Base-by-base conservation (phyloP, 2,797 vertebrate species). In the Carapus acus region DNA sequence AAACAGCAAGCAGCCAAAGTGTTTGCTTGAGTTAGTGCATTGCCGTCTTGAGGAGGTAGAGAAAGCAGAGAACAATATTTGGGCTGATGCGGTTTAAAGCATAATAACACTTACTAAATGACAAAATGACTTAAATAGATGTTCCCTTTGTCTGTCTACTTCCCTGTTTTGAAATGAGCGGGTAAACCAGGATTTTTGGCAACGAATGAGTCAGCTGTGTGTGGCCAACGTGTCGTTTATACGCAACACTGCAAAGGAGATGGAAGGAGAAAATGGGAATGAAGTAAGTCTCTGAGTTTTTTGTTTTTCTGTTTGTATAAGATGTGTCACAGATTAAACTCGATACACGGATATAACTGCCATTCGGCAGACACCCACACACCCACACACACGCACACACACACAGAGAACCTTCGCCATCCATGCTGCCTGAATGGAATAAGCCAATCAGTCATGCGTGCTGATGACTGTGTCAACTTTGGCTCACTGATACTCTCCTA, bases 391-490 rank as follows among this genome's bases (percentile, higher is more conserved):
- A 16, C 20, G 20, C 40, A 19, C 55, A 22, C 31, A 54, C 56
- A 19, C 41, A 43, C 47, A 16, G 16, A 2, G 39, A 38, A 16
- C 9, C 11, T 43, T 9, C 27, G 8, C 49, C 29, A 14, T 39
- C 47, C 53, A 38, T 37, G 18, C 58, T 41, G 49, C 43, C 47
- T 44, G 43, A 53, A 50, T 72, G 69, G 71, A 76, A 68, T 49
- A 69, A 71, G 57, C n/a, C n/a, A n/a, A n/a, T 54, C 62, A 54
- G 59, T 67, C 62, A 69, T 70, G 62, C 21, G 29, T 51, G 51
- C 8, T 49, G 60, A 54, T 57, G 65, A 54, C 63, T 56, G 65
- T n/a, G 29, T 70, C 65, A 75, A 50, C 54, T 46, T 62, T 47
- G 48, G 36, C 58, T 57, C 44, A 36, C 53, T 62, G 55, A 71